Evolutionary conservation across 2,797 vertebrate genomes (phyloP).

Genomic region (Eutrigla gurnardus): DNA sequence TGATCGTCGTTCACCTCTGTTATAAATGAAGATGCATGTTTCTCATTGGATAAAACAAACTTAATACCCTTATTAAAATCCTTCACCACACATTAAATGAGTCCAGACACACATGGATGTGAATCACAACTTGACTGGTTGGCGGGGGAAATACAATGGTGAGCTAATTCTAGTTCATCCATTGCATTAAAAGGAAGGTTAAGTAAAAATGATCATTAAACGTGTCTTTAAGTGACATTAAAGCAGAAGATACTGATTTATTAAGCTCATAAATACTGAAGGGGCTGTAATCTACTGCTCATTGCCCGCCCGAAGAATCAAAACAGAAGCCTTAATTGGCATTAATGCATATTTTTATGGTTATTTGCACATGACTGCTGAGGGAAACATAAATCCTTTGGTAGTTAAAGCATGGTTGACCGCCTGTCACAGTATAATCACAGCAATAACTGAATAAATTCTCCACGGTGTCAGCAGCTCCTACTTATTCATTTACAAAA

Average conservation of each 20-base stretch:
- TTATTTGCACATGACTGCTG: conserved; percentile 33
- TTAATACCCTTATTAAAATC: neutral
- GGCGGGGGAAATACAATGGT: neutral
- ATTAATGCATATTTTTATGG: conserved; percentile 39
- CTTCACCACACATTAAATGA: neutral
- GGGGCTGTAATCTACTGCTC: conserved; percentile 18
- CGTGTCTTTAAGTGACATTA: neutral
- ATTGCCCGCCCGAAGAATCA: conserved; percentile 7
- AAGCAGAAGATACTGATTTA: conserved; percentile 36
- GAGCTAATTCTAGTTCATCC: neutral
- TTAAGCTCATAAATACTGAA: conserved; percentile 30
- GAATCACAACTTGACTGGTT: neutral
- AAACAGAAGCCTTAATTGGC: conserved; percentile 25
- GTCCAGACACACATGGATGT: neutral
- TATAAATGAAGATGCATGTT: neutral
- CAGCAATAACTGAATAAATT: conserved; percentile 9
- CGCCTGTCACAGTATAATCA: conserved; percentile 10
- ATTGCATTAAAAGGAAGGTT: conserved; percentile 10
- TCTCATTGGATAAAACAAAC: neutral
- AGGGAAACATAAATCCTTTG: conserved; percentile 34
- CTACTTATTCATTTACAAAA: neutral
- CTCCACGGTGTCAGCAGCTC: conserved; percentile 1
- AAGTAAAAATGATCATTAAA: conserved; percentile 13
- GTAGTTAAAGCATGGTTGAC: conserved; percentile 18
- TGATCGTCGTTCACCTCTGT: neutral